These are phyloP conservation scores for Philopedon plagiatum DNA, from an alignment of 2,888 invertebrate species.

Conservation along the genomic window DNA sequence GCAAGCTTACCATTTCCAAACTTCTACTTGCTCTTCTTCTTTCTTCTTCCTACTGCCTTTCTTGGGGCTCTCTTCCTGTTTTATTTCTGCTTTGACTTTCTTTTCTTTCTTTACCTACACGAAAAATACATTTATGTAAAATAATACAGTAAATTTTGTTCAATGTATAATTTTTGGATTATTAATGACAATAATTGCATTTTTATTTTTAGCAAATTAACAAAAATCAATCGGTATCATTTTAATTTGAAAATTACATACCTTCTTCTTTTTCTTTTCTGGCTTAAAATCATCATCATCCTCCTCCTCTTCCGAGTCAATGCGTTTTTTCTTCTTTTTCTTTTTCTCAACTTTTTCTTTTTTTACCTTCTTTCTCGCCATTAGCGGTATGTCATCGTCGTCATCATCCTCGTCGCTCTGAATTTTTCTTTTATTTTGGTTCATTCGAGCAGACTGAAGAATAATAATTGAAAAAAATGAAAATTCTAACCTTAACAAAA, in stretches of 20 bases:
- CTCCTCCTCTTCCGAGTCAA: conserved; percentile 73
- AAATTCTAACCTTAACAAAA: background rate
- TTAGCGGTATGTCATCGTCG: conserved; percentile 75
- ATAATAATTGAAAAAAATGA: conserved; percentile 11
- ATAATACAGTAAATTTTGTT: too few relatives aligned
- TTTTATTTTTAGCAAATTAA: background rate
- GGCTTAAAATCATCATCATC: conserved; percentile 71
- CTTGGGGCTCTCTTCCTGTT: conserved; percentile 68
- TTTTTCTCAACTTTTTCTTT: conserved; percentile 68
- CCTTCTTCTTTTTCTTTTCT: conserved; percentile 69
- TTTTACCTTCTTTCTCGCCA: conserved; percentile 78
- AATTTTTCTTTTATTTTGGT: conserved; percentile 69
- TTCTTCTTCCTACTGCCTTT: conserved; percentile 81
- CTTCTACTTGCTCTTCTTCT: conserved; percentile 85
- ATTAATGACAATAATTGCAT: too few relatives aligned
- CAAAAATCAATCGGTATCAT: background rate
- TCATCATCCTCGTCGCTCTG: conserved; percentile 76
- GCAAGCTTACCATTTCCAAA: conserved; percentile 89
- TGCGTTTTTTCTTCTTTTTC: conserved; percentile 69
- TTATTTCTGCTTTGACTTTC: conserved; percentile 54
- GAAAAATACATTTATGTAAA: background rate
- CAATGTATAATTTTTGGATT: too few relatives aligned
- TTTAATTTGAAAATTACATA: background rate
- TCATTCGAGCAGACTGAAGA: conserved; percentile 59
- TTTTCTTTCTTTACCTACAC: conserved; percentile 46